These are phyloP conservation scores for Manis crassicaudata DNA, from an alignment of 2,797 vertebrate genomes.

Conservation along the genomic window DNA sequence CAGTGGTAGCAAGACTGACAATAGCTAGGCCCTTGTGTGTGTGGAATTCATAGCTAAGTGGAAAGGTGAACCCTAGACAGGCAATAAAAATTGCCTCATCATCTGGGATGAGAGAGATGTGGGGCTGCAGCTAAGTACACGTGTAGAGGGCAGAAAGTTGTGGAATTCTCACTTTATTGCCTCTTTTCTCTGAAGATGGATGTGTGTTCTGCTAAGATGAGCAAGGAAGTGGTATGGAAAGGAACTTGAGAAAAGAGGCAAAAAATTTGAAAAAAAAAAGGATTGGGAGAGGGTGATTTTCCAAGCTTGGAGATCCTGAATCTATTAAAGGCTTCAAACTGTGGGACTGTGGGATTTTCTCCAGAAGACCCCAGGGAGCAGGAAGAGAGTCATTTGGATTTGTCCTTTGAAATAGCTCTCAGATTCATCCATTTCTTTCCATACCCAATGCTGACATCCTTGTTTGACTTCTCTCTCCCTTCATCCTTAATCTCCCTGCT, in stretches of 20 bases:
- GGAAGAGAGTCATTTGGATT: not conserved
- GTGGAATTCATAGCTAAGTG: not conserved
- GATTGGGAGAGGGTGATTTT: not conserved
- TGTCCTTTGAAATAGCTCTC: constrained; percentile 16
- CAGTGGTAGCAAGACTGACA: not conserved
- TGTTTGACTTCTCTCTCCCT: not conserved
- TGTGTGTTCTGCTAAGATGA: not conserved
- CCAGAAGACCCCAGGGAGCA: not conserved
- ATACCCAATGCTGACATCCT: not conserved
- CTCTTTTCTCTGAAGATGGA: constrained; percentile 35
- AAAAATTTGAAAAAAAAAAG: not conserved
- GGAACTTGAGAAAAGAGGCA: not conserved
- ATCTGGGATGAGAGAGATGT: not conserved
- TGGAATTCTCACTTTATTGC: not conserved
- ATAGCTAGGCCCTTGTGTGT: not conserved
- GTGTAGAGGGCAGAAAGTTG: not conserved
- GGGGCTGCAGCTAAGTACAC: not conserved
- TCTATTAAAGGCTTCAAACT: not conserved
- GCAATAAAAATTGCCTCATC: not conserved
- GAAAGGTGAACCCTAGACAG: not conserved
- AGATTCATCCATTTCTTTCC: not conserved
- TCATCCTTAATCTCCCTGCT: not conserved
- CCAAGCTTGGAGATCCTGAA: not conserved
- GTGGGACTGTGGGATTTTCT: not conserved
- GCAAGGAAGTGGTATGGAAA: not conserved